Evolutionary conservation across 2,888 invertebrate species (phyloP), one percentile per base, ranked within the genome.

Genomic region (Panopea generosa): DNA sequence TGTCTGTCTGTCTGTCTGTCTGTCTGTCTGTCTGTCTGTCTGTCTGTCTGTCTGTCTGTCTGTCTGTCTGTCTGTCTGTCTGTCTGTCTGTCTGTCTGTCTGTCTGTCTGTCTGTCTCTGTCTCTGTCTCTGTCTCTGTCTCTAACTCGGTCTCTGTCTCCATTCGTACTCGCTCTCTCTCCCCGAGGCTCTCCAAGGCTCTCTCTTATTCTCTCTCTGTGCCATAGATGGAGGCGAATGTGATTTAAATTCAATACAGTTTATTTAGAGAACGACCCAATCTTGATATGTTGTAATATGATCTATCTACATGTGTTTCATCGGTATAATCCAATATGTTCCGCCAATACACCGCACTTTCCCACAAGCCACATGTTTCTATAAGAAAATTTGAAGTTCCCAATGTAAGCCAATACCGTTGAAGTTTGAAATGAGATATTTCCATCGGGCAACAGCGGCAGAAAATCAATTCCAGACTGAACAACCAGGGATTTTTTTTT

Each of bases 351-450:
- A 7, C 6, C 45, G 7, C 6, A 45, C 16, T 45, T 45, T 45
- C 45, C 45, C 45, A 45, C 45, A 4, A 45, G 33, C 45, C 16
- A 45, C 16, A 45, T 45, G 45, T 20, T 33, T 33, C 45, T 45
- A 18, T 45, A 45, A 52, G 27, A 43, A 66, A 65, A 22, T 59
- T n/a, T 50, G 72, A 33, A 72, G 65, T 53, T 60, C 18, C 14
- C 27, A 14, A 22, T 50, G 72, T 57, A 72, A 72, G 38, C 45
- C 65, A 53, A 72, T 65, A 72, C 38, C 43, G 59, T 72, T 72
- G 72, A 66, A 45, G 45, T 18, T 20, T 57, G 67, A 59, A 67
- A 67, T 9, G n/a, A 45, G 67, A 67, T 67, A 67, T 29, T 47
- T 47, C 47, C 67, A 26, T 22, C 16, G 26, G n/a, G 24, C 33